These are phyloP conservation scores for Sebastes dallii DNA, from an alignment of 2,797 vertebrate species.

Conservation along the genomic window DNA sequence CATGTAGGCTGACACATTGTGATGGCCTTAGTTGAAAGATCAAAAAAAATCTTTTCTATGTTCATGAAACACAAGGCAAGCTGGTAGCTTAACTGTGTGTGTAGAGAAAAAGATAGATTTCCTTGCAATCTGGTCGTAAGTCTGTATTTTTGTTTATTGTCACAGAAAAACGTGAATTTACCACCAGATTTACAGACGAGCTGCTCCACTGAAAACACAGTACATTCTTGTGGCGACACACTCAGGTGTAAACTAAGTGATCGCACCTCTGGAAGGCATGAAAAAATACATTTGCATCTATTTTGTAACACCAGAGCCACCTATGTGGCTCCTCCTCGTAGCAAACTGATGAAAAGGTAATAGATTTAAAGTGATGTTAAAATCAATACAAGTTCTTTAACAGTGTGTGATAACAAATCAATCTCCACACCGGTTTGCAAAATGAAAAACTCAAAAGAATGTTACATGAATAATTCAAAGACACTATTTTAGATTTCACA, in stretches of 20 bases:
- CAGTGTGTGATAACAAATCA: constrained; percentile 41
- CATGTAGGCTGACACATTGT: background rate
- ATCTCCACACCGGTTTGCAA: constrained; percentile 43
- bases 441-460: constrained; percentile 53
- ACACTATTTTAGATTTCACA: constrained; percentile 74
- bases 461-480: constrained; percentile 75
- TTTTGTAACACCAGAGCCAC: constrained; percentile 34
- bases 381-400: constrained; percentile 1
- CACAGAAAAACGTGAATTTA: background rate
- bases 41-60: background rate
- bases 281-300: constrained; percentile 33
- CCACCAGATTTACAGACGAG: background rate
- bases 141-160: background rate
- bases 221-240: constrained; percentile 16
- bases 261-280: constrained; percentile 28
- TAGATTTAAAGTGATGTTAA: background rate
- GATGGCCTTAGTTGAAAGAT: background rate
- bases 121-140: background rate
- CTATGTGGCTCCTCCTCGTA: constrained; percentile 2
- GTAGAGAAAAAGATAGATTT: background rate
- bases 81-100: background rate
- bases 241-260: constrained; percentile 27
- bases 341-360: constrained; percentile 1
- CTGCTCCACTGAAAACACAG: background rate
- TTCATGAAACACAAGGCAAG: background rate